Percentiles rank a stretch among this genome's conserved stretches.
Conservation (phyloP, 2,113 vertebrate species). For the Amia ocellicauda region DNA sequence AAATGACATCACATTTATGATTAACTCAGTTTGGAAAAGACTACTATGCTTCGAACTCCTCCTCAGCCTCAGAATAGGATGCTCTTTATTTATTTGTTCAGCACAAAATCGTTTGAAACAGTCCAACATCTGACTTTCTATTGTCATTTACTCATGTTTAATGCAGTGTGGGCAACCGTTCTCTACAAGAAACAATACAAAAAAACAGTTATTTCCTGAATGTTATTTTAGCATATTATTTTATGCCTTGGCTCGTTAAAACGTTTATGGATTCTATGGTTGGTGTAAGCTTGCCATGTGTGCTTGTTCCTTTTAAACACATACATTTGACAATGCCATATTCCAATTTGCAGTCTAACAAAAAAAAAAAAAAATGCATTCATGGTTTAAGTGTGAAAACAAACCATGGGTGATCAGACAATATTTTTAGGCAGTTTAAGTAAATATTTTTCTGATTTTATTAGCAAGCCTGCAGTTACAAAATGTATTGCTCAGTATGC, state of each 20-base stretch:
- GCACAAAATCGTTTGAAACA: not conserved
- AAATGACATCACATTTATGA: slow-evolving; percentile 24
- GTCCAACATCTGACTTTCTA: not conserved
- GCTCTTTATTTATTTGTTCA: slow-evolving; percentile 6
- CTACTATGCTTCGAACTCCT: too few relatives aligned
- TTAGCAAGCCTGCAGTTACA: slow-evolving; percentile 15
- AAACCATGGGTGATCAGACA: slow-evolving; percentile 26
- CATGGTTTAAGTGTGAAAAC: slow-evolving; percentile 8
- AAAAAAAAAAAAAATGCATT: slow-evolving; percentile 20
- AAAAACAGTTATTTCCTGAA: not conserved
- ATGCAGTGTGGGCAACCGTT: too few relatives aligned
- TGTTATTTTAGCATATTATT: not conserved
- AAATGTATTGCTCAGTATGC: too few relatives aligned
- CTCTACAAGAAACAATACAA: too few relatives aligned
- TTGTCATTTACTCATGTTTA: too few relatives aligned
- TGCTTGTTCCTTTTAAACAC: not conserved
- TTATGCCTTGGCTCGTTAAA: not conserved
- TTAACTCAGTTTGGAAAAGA: slow-evolving; percentile 15
- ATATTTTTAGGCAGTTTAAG: not conserved
- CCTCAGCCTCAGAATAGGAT: slow-evolving; percentile 2
- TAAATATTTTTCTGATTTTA: slow-evolving; percentile 21
- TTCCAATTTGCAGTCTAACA: slow-evolving; percentile 35
- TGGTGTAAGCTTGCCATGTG: slow-evolving; percentile 10
- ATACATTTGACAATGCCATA: slow-evolving; percentile 26
- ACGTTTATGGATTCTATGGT: not conserved